A percentile compares a stretch with the other conserved stretches of the same genome.
Evolutionary conservation across 2,113 vertebrate genomes (phyloP).

Genomic region (Nesogale talazaci): DNA sequence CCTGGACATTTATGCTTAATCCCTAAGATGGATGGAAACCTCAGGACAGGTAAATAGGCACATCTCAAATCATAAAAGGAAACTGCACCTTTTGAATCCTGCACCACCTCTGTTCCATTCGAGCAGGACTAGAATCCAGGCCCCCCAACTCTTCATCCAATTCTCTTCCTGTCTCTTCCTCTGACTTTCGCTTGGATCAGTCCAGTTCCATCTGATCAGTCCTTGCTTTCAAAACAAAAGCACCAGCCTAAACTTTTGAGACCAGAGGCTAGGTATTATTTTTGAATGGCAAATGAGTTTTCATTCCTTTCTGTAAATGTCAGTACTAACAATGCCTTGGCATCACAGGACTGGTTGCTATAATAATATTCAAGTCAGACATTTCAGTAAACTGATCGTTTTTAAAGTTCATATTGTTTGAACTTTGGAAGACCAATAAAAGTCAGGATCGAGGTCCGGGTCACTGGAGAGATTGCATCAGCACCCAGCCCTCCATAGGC

Average conservation of each 20-base stretch:
- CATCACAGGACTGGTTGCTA: constrained; percentile 12
- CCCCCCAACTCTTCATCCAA: not conserved
- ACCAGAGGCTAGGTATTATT: constrained; percentile 5
- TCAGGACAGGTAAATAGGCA: not conserved
- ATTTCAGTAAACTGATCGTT: constrained; percentile 2
- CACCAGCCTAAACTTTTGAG: constrained; percentile 12
- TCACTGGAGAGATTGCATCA: constrained; percentile 25
- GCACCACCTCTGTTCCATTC: not conserved
- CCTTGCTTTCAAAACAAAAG: not conserved
- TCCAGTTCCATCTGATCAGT: not conserved
- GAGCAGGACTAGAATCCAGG: not conserved
- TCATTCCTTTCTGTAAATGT: constrained; percentile 30
- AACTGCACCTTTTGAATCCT: not conserved
- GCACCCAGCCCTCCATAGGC: not conserved
- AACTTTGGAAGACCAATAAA: constrained; percentile 23
- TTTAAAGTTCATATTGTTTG: constrained; percentile 28
- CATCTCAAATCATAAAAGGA: not conserved
- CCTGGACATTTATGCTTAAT: not conserved
- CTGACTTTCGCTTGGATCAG: not conserved
- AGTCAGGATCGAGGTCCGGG: constrained; percentile 10
- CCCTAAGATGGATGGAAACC: not conserved
- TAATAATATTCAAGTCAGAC: constrained; percentile 39
- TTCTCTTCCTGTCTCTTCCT: not conserved
- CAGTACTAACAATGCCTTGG: constrained; percentile 38
- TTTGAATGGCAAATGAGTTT: constrained; percentile 43